Base-by-base conservation (phyloP, 92 coral and sea anemone genomes). In the Bergia sp. region DNA sequence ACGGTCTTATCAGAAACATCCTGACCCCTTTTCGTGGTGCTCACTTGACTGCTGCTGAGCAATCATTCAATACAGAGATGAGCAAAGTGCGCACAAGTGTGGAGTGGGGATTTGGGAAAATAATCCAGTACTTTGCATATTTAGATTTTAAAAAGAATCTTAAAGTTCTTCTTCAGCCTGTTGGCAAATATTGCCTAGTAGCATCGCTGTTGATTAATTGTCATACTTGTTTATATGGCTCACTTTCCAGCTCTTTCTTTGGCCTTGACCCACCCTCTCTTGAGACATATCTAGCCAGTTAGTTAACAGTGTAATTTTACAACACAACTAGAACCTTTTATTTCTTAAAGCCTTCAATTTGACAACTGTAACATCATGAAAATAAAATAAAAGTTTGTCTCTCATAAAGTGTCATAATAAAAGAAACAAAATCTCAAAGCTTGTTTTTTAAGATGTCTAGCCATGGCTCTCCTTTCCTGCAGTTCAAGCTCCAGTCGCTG, bases 51-150 rank as follows among this genome's bases (percentile, higher is more conserved):
- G 87, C 75, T 75, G 93, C 84, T 47, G 79, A 94, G 38, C 91
- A 90, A 76, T 86, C 37, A 41, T 94, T 92, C 39, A 92, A 94
- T 74, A 92, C 72, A 29, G 41, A 36, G 41, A 94, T 94, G 96
- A 94, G 96, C 89, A 92, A 88, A 87, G 88, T 93, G 2, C 66
- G 96, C 73, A 82, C 77, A 47, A 16, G 55, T 0, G 94, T 93
- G 10, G 93, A 92, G 81, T 94, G 96, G 96, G 93, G 94, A 55
- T 94, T 94, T 90, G 94, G 96, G 11, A 93, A 93, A 69, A 91
- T 93, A 21, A 86, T 69, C 21, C 91, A 91, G 76, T 4, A 86
- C 18, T 89, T 92, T 88, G 96, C 96, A 1, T 94, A 45, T 88
- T 87, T 93, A 29, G 94, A 93, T 87, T 93, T 91, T 69, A 91